phyloP scores from a whole-genome alignment of 2,888 invertebrate species.

The Phasia obesa region DNA sequence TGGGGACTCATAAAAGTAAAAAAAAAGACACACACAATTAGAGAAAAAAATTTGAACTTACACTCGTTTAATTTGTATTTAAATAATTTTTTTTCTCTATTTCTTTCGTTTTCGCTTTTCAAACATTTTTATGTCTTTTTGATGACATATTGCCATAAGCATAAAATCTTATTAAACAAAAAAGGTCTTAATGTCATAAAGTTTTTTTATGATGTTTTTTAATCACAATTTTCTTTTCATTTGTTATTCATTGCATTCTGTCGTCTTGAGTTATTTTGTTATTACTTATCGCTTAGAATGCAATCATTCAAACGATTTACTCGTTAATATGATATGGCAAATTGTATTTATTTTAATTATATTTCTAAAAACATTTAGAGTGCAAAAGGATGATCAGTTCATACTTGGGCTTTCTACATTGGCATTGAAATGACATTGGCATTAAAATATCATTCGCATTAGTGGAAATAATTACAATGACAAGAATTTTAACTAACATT shows the following conservation, averaged over 20 bases:
- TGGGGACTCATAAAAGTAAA: too few relatives aligned
- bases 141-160: conserved; percentile 60
- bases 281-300: background rate
- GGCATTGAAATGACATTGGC: too few relatives aligned
- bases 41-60: background rate
- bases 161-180: conserved; percentile 61
- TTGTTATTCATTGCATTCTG: conserved; percentile 17
- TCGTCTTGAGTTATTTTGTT: background rate
- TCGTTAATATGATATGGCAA: background rate
- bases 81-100: conserved; percentile 4
- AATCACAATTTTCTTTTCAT: conserved; percentile 23
- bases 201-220: conserved; percentile 11
- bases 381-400: background rate
- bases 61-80: conserved; percentile 20
- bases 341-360: background rate
- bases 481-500: too few relatives aligned
- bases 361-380: background rate
- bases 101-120: conserved; percentile 4
- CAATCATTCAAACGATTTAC: background rate
- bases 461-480: too few relatives aligned
- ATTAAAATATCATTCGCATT: too few relatives aligned
- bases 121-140: conserved; percentile 34
- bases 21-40: background rate
- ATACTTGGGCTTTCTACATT: too few relatives aligned
- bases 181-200: conserved; percentile 53